Evolutionary conservation across 30 jellyfish, hydroid and myxozoan species (phyloP).

Genomic region (Phacellophora camtschatica): DNA sequence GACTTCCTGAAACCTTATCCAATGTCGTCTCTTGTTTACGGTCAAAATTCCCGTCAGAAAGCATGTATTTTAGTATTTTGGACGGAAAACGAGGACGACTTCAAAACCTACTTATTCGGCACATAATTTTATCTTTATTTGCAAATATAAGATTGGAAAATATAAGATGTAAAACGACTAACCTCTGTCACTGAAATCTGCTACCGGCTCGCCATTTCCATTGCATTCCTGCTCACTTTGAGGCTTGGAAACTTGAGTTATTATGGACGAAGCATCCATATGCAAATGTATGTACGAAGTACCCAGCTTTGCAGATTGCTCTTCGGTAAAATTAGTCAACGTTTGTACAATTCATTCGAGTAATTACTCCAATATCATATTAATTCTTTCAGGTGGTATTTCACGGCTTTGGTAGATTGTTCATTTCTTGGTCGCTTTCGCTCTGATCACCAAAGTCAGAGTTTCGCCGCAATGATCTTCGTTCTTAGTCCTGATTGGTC

Average conservation of each 20-base stretch:
- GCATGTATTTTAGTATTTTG: too few species aligned
- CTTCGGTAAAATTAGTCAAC: not conserved
- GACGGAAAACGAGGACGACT: too few species aligned
- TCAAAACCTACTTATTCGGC: too few species aligned
- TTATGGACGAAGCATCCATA: constrained; percentile 97
- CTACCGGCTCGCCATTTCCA: constrained; percentile 96
- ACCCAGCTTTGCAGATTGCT: constrained; percentile 78
- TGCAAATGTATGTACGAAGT: constrained; percentile 76
- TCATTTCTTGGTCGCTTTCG: constrained; percentile 63
- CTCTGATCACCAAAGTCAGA: constrained; percentile 25
- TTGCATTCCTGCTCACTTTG: constrained; percentile 79
- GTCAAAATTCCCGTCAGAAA: too few species aligned
- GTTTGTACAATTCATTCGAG: not conserved
- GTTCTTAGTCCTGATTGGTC: constrained; percentile 52
- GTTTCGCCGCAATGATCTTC: constrained; percentile 47
- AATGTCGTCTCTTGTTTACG: too few species aligned
- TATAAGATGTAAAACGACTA: too few species aligned
- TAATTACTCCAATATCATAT: too few species aligned
- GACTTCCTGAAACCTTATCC: too few species aligned
- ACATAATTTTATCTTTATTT: too few species aligned
- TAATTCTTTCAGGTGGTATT: too few species aligned
- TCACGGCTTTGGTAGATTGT: constrained; percentile 14
- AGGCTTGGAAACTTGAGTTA: constrained; percentile 87
- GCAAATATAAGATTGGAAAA: too few species aligned
- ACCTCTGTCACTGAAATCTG: constrained; percentile 88